Evolutionary conservation across 2,113 vertebrate species (phyloP), one percentile per base, ranked within the genome.

Genomic region (Tiliqua scincoides): DNA sequence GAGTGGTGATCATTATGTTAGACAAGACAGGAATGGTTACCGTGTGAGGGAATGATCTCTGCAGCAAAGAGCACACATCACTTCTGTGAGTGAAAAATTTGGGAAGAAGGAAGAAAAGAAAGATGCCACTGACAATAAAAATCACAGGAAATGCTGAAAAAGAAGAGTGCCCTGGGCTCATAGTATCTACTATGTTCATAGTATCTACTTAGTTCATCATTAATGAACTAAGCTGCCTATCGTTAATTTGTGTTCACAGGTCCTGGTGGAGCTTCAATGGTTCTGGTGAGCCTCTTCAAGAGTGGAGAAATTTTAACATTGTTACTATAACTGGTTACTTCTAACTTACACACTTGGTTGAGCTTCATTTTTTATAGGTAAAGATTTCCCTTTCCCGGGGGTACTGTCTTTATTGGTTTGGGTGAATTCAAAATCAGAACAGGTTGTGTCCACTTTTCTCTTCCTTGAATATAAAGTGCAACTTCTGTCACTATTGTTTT

Each of bases 391-490:
- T 89, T 75, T 90, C 48, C 91, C 59, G 87, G 32, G 14, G 82
- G 43, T 6, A 21, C 65, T 1, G 76, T 83, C 87, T 93, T 61
- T 91, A 74, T 68, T 90, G 85, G 73, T 52, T 32, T 94, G 91
- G 52, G 87, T 73, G 57, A 93, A 23, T 89, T 95, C 93, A 82
- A 82, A 95, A 77, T 95, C 95, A 82, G 92, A 96, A 92, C 67
- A 43, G 21, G 68, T 61, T 83, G 32, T 17, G 62, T 89, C 90
- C 81, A 90, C 74, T 93, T 95, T 97, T 88, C 94, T 96, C 88
- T 93, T 96, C 89, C 82, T 96, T 35, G 92, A 88, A 92, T 91
- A 59, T 37, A 23, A n/a, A 4, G 59, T 72, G 21, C n/a, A 23
- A 11, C 18, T n/a, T 83, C 30, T 81, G 62, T 91, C 57, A 63